Evolutionary conservation across 2,113 vertebrate species (phyloP).

Genomic region (Oreochromis aureus): DNA sequence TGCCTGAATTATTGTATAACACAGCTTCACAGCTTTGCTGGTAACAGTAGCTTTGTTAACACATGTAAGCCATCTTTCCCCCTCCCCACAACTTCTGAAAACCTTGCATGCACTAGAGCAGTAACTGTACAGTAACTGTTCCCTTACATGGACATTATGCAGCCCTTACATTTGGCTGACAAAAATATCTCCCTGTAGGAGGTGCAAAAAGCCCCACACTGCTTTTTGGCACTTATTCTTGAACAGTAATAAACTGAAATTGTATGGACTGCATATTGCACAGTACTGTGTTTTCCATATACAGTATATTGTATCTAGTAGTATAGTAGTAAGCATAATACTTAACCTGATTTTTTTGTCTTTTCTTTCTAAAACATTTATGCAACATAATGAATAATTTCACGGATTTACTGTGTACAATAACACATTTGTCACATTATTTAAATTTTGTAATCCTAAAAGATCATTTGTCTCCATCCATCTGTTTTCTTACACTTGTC

Average conservation of each 20-base stretch:
- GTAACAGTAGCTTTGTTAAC: not conserved
- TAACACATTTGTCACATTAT: not conserved
- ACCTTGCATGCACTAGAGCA: not conserved
- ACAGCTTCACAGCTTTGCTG: not conserved
- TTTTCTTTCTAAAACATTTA: not conserved
- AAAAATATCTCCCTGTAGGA: not conserved
- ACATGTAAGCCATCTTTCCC: not conserved
- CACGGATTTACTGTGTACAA: not conserved
- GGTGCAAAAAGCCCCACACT: not conserved
- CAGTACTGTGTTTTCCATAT: not conserved
- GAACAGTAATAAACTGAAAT: not conserved
- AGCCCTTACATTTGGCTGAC: not conserved
- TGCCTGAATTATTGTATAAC: not conserved
- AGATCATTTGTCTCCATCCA: too few relatives aligned
- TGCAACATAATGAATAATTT: not conserved
- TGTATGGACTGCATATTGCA: not conserved
- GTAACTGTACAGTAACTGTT: not conserved
- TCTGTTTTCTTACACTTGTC: too few relatives aligned
- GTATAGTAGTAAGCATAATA: not conserved
- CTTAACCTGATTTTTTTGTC: not conserved
- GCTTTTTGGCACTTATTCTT: not conserved
- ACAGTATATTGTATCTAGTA: not conserved
- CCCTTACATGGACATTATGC: constrained; percentile 19
- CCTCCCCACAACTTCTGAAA: not conserved
- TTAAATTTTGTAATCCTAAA: too few relatives aligned